These are phyloP conservation scores for Spodoptera litura DNA, from an alignment of 1,140 invertebrate genomes.

Conservation along the genomic window DNA sequence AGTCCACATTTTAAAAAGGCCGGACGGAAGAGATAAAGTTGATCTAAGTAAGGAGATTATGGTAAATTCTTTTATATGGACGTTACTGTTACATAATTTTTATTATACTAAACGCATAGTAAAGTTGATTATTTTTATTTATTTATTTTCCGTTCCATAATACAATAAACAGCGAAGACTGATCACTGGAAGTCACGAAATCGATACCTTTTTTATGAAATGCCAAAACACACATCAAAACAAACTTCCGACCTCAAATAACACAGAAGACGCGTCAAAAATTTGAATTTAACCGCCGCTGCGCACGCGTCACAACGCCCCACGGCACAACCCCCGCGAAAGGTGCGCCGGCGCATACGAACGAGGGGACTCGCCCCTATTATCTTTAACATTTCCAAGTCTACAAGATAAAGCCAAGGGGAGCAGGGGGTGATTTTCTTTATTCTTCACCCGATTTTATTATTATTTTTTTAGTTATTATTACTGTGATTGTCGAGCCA, in stretches of 20 bases:
- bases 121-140: too few species aligned
- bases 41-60: too few species aligned
- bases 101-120: too few species aligned
- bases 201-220: too few species aligned
- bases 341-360: conserved; percentile 71
- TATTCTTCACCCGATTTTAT: conserved; percentile 86
- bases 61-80: too few species aligned
- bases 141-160: too few species aligned
- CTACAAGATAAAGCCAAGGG: conserved; percentile 85
- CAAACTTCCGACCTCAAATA: background rate
- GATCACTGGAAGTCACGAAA: too few species aligned
- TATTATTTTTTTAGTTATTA: conserved; percentile 86
- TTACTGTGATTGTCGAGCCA: conserved; percentile 79
- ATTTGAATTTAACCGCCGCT: conserved; percentile 81
- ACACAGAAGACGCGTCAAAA: conserved; percentile 52
- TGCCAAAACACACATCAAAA: too few species aligned
- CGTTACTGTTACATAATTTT: too few species aligned
- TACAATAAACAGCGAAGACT: too few species aligned
- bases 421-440: conserved; percentile 84
- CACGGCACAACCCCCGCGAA: conserved; percentile 76
- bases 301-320: conserved; percentile 66
- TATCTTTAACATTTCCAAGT: conserved; percentile 85
- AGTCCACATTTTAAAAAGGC: too few species aligned
- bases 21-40: too few species aligned
- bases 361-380: conserved; percentile 76